Base-by-base conservation (phyloP, 2,113 vertebrate genomes). In the Hyla sarda region DNA sequence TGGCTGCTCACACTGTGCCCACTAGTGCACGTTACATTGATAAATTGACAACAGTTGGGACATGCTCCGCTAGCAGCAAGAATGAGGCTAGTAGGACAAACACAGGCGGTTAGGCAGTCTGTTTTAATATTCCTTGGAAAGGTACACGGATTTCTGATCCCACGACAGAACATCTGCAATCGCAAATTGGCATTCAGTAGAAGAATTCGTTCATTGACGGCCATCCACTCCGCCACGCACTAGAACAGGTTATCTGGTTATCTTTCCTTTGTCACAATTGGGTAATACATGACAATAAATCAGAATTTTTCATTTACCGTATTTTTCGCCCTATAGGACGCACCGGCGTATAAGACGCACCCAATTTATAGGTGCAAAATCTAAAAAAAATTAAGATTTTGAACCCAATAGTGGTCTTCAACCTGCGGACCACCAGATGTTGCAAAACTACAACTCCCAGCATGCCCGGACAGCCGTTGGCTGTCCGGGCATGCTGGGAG, bases 21-120 rank as follows among this genome's bases (percentile, higher is more conserved):
- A 99, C 96, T 95, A 97, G 97, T 96, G 97, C 97, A 98, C 95
- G 95, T 93, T 98, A 99, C 97, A 96, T 96, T 99, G 98, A 99
- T 98, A 98, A 99, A 99, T 99, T 97, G 97, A 99, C 97, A 97
- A 97, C 97, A 97, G 97, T 97, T 97, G 96, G 96, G 97, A 97
- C 95, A 96, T 96, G 97, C 96, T 97, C 96, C 91, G 96, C 95
- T 95, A 95, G 96, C 96, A 96, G 95, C 94, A 93, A 96, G 96
- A 98, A 97, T 95, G 96, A 96, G 97, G 96, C 97, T 94, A 96
- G 84, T 91, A 98, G 97, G 97, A 97, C 96, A 95, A 94, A 94
- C 93, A 94, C 93, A 94, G 92, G 93, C 93, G 60, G 92, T 92
- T 90, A 94, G 93, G 90, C 93, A 94, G 93, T 92, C 95, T 95